Base-by-base conservation (phyloP, 2,888 invertebrate genomes). In the Stenichneumon culpator region DNA sequence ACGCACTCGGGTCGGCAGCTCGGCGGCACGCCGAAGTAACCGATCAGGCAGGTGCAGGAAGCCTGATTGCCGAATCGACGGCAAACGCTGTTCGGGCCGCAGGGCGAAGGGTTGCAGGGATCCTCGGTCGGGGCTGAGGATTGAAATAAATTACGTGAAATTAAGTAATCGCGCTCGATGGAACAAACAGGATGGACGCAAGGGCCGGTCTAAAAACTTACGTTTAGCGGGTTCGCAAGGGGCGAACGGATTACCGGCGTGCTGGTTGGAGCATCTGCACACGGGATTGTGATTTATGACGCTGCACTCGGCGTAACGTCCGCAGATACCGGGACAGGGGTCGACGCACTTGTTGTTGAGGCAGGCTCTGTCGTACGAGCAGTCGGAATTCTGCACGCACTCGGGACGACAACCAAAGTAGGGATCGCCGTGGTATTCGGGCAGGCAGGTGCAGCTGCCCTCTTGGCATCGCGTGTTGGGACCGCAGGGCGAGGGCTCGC, bases 301-400 rank as follows among this genome's bases (percentile, higher is more conserved):
- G 89, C 96, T 95, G 91, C 98, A 98, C 83, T 96, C 95, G 1
- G 97, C 97, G 91, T 96, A 96, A 75, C 95, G 94, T 16, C 97
- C 98, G 92, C 98, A 98, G 90, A 97, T 96, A 87, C 97, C 97
- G 22, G 96, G 95, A 89, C 98, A 98, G 5, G 98, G 98, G 93
- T 98, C 96, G 25, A 96, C 94, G 92, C 98, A 98, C 94, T 97
- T 97, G 86, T 96, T 97, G 88, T 96, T 96, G 47, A 97, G 94
- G 92, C 98, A 98, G 22, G 98, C 97, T 91, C 96, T 96, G 91
- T 97, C 96, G 74, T 95, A 94, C 0, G 96, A 94, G 92, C 98
- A 98, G 90, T 98, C 98, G 0, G 96, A 95, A 92, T 97, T 98
- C 11, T 97, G 94, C 0, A 97, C 95, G 93, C 98, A 98, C 94